Evolutionary conservation across 2,797 vertebrate genomes (phyloP).

Genomic region (Xiphorhynchus erythropygius): DNA sequence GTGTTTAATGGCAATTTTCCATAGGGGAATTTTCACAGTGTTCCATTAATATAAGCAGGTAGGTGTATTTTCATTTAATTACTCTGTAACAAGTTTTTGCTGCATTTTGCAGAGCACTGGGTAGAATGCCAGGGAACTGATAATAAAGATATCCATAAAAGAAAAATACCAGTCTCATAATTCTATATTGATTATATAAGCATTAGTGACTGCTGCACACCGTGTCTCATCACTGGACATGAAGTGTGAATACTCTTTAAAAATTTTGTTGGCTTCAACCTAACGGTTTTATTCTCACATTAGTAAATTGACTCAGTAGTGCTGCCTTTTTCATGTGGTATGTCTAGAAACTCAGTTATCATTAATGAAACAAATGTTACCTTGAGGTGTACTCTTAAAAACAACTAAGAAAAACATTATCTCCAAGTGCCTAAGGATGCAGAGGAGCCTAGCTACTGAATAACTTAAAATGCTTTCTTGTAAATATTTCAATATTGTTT

Average conservation of each 20-base stretch:
- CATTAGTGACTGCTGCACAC: not conserved
- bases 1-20: not conserved
- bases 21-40: not conserved
- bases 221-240: not conserved
- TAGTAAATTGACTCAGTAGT: not conserved
- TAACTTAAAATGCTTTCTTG: not conserved
- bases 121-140: not conserved
- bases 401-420: not conserved
- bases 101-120: not conserved
- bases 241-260: slow-evolving; percentile 20
- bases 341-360: not conserved
- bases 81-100: not conserved
- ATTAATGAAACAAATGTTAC: slow-evolving; percentile 12
- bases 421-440: not conserved
- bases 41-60: not conserved
- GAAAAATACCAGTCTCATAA: slow-evolving; percentile 27
- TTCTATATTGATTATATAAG: slow-evolving; percentile 22
- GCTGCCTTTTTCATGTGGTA: not conserved
- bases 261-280: slow-evolving; percentile 1
- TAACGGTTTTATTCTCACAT: slow-evolving; percentile 19
- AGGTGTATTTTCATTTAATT: not conserved
- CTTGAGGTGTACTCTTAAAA: not conserved
- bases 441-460: not conserved
- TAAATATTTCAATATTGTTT: not conserved
- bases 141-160: not conserved